A percentile compares a stretch with the other conserved stretches of the same genome.
Evolutionary conservation across 1,140 invertebrate genomes (phyloP).

Genomic region (Tetraneura akinire): DNA sequence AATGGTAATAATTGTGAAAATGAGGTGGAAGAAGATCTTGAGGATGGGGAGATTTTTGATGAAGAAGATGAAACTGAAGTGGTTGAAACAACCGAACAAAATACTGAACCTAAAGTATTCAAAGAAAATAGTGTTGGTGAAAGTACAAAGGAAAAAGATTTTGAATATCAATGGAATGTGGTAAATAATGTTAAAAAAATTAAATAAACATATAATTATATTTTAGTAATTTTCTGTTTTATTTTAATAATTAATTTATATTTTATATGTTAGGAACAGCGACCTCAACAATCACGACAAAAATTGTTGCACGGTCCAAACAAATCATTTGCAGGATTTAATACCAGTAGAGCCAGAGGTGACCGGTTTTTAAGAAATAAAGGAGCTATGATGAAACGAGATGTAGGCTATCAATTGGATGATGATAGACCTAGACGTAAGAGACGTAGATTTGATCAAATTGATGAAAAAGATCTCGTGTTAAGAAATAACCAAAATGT

Average conservation of each 20-base stretch:
- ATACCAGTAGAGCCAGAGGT: constrained; percentile 3
- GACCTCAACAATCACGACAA: not conserved
- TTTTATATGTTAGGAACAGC: constrained; percentile 13
- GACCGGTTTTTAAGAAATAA: constrained; percentile 38
- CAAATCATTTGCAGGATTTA: constrained; percentile 39
- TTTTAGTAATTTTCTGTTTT: not conserved
- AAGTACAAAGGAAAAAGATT: constrained; percentile 26
- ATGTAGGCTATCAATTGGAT: constrained; percentile 26
- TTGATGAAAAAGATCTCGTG: constrained; percentile 19
- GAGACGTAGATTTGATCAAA: constrained; percentile 39
- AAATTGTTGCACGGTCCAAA: not conserved
- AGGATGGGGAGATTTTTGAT: constrained; percentile 50
- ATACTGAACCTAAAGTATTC: not conserved
- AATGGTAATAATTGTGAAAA: constrained; percentile 43
- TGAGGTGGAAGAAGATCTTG: constrained; percentile 33
- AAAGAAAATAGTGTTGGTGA: constrained; percentile 16
- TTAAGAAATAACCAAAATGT: constrained; percentile 36
- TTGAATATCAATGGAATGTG: constrained; percentile 33
- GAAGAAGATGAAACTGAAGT: constrained; percentile 37
- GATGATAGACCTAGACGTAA: constrained; percentile 46
- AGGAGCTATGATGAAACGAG: constrained; percentile 26
- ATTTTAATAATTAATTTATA: not conserved
- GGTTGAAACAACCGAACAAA: constrained; percentile 24
- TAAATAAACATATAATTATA: too few species aligned
- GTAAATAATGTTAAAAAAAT: not conserved